Percentiles rank a stretch among this genome's conserved stretches.
These are phyloP conservation scores for Peromyscus aztecus DNA, from an alignment of 2,797 vertebrate species.

Conservation along the genomic window DNA sequence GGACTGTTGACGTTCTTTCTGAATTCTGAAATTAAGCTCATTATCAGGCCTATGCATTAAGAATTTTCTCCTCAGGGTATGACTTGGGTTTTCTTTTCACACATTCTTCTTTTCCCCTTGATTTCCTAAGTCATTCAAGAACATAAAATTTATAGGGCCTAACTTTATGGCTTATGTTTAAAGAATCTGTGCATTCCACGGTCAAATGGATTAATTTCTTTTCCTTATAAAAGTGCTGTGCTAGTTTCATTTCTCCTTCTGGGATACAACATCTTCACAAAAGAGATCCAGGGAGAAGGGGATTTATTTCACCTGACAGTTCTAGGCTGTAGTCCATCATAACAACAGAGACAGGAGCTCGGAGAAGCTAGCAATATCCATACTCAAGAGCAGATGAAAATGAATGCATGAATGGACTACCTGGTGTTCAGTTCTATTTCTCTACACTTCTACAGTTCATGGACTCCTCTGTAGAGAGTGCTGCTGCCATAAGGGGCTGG, in stretches of 20 bases:
- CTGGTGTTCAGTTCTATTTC: not conserved
- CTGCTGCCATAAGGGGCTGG: not conserved
- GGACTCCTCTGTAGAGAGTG: not conserved
- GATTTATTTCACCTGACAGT: not conserved
- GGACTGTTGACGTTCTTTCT: not conserved
- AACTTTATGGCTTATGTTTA: not conserved
- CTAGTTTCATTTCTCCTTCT: not conserved
- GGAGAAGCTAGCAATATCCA: not conserved
- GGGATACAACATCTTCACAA: not conserved
- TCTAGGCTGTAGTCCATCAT: not conserved
- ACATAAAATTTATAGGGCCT: not conserved
- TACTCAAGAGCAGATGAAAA: not conserved
- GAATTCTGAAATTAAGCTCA: not conserved
- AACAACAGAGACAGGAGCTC: not conserved
- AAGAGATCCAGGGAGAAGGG: not conserved
- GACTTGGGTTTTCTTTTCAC: not conserved
- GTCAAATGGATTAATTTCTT: not conserved
- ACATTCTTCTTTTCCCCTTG: not conserved
- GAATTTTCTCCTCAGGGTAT: no score
- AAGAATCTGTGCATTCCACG: not conserved
- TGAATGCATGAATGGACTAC: not conserved
- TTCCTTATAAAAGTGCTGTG: not conserved
- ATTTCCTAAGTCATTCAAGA: not conserved
- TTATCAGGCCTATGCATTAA: not conserved
- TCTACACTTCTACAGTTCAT: not conserved